Conservation (phyloP, 2,888 invertebrate species). For the Cistogaster globosa region DNA sequence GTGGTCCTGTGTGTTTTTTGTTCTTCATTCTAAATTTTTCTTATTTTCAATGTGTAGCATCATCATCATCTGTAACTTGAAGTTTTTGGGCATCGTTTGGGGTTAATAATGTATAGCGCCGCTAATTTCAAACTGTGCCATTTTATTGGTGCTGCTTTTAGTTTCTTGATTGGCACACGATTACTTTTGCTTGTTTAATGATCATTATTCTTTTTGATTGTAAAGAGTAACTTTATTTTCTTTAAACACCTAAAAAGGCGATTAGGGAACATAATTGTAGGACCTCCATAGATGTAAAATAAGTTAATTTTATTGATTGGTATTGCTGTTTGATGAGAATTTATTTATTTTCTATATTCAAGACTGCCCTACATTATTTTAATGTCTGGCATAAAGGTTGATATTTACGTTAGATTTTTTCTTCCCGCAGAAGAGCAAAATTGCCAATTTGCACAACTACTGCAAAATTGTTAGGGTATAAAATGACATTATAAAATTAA, state of each 20-base stretch:
- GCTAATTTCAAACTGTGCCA: constrained; percentile 73
- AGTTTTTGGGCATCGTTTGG: constrained; percentile 40
- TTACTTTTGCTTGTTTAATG: constrained; percentile 68
- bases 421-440: no score
- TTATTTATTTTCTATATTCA: constrained; percentile 5
- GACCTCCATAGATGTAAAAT: constrained; percentile 57
- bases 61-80: neutral
- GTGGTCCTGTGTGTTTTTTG: constrained; percentile 61
- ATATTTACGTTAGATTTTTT: no score
- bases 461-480: no score
- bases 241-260: constrained; percentile 47
- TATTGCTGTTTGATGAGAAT: constrained; percentile 24
- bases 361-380: neutral
- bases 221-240: constrained; percentile 33
- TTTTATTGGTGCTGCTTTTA: constrained; percentile 55
- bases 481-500: no score
- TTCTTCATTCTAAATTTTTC: neutral
- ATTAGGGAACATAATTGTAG: constrained; percentile 35
- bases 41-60: neutral
- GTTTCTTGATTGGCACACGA: constrained; percentile 77
- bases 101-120: constrained; percentile 80
- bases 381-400: no score
- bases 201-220: constrained; percentile 50
- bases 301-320: constrained; percentile 45
- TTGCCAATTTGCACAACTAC: no score